Conservation (phyloP, 2,888 invertebrate genomes). For the Trissolcus japonicus region DNA sequence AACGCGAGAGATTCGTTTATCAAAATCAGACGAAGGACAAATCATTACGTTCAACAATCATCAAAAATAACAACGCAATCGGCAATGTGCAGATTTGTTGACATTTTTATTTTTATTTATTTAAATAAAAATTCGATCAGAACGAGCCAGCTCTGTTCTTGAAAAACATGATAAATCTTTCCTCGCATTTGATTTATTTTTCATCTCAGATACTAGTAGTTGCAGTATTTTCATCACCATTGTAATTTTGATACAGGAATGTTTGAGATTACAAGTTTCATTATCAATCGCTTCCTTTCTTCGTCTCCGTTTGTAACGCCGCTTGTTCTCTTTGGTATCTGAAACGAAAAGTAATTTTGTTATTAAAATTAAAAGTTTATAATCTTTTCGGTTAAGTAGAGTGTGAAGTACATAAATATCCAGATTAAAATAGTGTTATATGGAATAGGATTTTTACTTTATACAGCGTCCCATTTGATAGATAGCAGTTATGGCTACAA, state of each 20-base stretch:
- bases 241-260: slow-evolving; percentile 62
- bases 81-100: slow-evolving; percentile 13
- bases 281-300: slow-evolving; percentile 58
- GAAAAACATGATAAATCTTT: not conserved
- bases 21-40: no score
- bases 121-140: slow-evolving; percentile 2
- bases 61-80: slow-evolving; percentile 16
- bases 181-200: not conserved
- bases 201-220: slow-evolving; percentile 6
- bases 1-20: no score
- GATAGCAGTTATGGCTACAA: slow-evolving; percentile 92
- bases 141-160: slow-evolving; percentile 35
- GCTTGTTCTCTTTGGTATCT: slow-evolving; percentile 68
- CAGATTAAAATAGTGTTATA: no score
- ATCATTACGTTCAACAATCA: slow-evolving; percentile 1
- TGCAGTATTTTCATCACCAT: slow-evolving; percentile 2
- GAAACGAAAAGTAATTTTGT: slow-evolving; percentile 43
- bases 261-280: slow-evolving; percentile 42
- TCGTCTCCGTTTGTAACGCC: slow-evolving; percentile 46
- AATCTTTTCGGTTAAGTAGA: no score
- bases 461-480: slow-evolving; percentile 89
- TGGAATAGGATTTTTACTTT: slow-evolving; percentile 69
- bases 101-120: not conserved
- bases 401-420: no score
- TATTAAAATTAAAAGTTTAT: not conserved